These are phyloP conservation scores for Troides helena DNA, from an alignment of 2,888 invertebrate species.

Conservation along the genomic window DNA sequence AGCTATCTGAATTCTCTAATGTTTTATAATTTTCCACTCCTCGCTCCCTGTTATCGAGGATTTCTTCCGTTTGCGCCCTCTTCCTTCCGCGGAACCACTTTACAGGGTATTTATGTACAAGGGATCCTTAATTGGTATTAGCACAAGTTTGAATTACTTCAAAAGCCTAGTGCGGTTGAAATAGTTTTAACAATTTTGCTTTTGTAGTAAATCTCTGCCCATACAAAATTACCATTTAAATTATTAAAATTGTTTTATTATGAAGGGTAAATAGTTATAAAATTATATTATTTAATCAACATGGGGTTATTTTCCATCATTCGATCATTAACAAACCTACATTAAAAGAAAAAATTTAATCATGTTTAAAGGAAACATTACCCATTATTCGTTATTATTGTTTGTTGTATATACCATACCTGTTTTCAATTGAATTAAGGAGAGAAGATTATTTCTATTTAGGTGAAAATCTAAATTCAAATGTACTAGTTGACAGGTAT, in stretches of 20 bases:
- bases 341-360: too few species aligned
- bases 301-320: too few species aligned
- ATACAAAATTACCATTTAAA: not conserved
- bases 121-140: constrained; percentile 71
- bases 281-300: too few species aligned
- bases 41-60: constrained; percentile 69
- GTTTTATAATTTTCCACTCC: constrained; percentile 72
- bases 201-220: not conserved
- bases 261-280: too few species aligned
- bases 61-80: constrained; percentile 71
- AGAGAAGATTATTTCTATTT: not conserved
- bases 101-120: constrained; percentile 73
- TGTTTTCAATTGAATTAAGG: not conserved
- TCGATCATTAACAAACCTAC: too few species aligned
- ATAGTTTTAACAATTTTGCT: not conserved
- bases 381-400: too few species aligned
- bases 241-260: not conserved
- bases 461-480: not conserved
- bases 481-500: not conserved
- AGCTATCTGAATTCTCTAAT: constrained; percentile 55
- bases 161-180: constrained; percentile 42
- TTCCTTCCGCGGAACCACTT: constrained; percentile 69
- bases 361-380: not conserved
- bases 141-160: constrained; percentile 61
- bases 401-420: not conserved